Conservation (phyloP, 2,797 vertebrate species). For the Geotrypetes seraphini region DNA sequence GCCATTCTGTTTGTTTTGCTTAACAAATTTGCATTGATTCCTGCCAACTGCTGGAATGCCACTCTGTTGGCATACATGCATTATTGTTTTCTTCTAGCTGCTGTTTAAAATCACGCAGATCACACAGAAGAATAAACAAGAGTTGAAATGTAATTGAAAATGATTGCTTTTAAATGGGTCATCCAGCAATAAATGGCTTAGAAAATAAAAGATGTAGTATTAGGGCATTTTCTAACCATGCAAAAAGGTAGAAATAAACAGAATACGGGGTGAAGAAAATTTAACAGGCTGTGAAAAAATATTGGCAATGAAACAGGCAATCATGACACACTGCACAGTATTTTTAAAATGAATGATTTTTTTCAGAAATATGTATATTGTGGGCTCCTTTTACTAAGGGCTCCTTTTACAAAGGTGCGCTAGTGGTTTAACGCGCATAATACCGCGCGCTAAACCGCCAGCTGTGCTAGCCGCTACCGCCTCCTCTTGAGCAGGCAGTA, state of each 20-base stretch:
- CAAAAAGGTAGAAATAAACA: too few relatives aligned
- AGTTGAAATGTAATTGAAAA: not conserved
- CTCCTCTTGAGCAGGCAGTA: too few relatives aligned
- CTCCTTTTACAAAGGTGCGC: too few relatives aligned
- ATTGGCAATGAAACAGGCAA: too few relatives aligned
- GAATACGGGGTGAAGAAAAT: too few relatives aligned
- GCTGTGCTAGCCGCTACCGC: too few relatives aligned
- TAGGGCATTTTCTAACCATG: not conserved
- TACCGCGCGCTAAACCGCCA: too few relatives aligned
- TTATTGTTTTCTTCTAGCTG: conserved; percentile 19
- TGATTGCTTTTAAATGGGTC: conserved; percentile 1
- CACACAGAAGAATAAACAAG: not conserved
- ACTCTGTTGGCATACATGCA: conserved; percentile 3
- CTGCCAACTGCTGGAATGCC: not conserved
- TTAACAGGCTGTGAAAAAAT: too few relatives aligned
- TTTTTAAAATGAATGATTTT: too few relatives aligned
- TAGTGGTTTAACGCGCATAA: too few relatives aligned
- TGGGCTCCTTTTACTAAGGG: too few relatives aligned
- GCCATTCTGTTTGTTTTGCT: conserved; percentile 5
- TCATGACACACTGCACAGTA: not conserved
- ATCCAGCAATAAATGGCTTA: conserved; percentile 11
- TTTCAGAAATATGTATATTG: too few relatives aligned
- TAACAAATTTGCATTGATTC: not conserved
- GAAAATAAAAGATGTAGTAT: conserved; percentile 3
- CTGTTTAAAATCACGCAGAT: conserved; percentile 2